A percentile compares a stretch with the other conserved stretches of the same genome.
phyloP scores from a whole-genome alignment of 2,113 vertebrate species.

The Pampusana beccarii region DNA sequence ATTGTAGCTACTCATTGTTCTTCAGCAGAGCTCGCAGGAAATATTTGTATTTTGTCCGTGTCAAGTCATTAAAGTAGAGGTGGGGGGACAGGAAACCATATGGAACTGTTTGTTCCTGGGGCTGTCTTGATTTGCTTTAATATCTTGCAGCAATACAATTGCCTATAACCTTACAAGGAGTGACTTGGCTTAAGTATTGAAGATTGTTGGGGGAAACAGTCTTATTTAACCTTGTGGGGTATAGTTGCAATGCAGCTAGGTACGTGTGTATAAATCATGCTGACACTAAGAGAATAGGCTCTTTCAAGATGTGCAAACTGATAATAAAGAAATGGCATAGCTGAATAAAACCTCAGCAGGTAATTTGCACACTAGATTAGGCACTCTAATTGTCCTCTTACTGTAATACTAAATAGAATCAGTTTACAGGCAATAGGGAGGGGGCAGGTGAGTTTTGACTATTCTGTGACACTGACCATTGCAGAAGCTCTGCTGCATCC shows the following conservation, averaged over 20 bases:
- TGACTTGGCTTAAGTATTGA: not conserved
- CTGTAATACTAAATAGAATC: not conserved
- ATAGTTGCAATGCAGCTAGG: not conserved
- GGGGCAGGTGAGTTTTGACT: not conserved
- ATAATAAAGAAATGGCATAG: not conserved
- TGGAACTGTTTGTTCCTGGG: constrained; percentile 29
- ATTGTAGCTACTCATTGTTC: not conserved
- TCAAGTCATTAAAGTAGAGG: not conserved
- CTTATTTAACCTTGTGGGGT: not conserved
- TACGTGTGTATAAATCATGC: not conserved
- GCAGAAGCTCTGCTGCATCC: not conserved
- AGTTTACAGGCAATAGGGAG: not conserved
- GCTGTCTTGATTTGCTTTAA: not conserved
- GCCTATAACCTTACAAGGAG: not conserved
- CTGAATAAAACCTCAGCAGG: not conserved
- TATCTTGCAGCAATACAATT: not conserved
- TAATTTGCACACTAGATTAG: not conserved
- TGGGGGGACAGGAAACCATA: constrained; percentile 2
- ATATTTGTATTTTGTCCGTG: not conserved
- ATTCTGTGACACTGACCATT: not conserved
- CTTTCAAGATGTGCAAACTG: not conserved
- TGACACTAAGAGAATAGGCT: not conserved
- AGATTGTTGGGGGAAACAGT: not conserved
- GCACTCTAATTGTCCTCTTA: not conserved
- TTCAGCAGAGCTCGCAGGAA: not conserved